phyloP scores from a whole-genome alignment of 2,888 invertebrate species.

The Taphrorychus bicolor region DNA sequence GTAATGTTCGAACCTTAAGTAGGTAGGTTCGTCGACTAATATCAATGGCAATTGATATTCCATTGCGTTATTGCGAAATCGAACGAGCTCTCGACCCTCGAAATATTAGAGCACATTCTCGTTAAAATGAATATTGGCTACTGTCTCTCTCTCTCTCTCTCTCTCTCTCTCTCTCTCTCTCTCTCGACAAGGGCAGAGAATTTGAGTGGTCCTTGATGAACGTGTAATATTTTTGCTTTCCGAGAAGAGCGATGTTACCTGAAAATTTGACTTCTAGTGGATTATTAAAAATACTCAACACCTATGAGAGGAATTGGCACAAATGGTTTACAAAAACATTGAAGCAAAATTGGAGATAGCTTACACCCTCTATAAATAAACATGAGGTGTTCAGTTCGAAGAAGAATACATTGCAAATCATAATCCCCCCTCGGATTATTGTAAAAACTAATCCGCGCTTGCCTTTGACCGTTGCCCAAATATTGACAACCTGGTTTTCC shows the following conservation, averaged over 20 bases:
- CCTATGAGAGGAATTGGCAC: too few species aligned
- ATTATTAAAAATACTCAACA: not conserved
- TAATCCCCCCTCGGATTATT: not conserved
- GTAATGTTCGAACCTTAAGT: constrained; percentile 24
- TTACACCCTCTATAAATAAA: too few species aligned
- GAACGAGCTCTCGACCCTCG: constrained; percentile 19
- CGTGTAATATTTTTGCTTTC: not conserved
- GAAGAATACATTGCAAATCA: not conserved
- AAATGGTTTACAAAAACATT: too few species aligned
- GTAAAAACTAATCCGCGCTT: constrained; percentile 1
- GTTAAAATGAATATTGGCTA: constrained; percentile 17
- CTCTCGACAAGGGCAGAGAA: not conserved
- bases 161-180: too few species aligned
- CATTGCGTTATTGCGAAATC: constrained; percentile 21
- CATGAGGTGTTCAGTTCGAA: not conserved
- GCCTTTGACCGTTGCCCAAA: constrained; percentile 16
- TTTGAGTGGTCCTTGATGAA: not conserved
- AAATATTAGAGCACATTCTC: constrained; percentile 22
- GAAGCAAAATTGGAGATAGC: too few species aligned
- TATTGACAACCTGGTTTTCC: constrained; percentile 19
- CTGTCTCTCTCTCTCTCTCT: too few species aligned
- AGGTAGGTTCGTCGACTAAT: constrained; percentile 26
- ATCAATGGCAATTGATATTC: constrained; percentile 31
- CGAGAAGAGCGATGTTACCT: not conserved
- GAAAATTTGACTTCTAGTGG: not conserved